phyloP scores from a whole-genome alignment of 2,113 vertebrate genomes.

The Embiotoca jacksoni region DNA sequence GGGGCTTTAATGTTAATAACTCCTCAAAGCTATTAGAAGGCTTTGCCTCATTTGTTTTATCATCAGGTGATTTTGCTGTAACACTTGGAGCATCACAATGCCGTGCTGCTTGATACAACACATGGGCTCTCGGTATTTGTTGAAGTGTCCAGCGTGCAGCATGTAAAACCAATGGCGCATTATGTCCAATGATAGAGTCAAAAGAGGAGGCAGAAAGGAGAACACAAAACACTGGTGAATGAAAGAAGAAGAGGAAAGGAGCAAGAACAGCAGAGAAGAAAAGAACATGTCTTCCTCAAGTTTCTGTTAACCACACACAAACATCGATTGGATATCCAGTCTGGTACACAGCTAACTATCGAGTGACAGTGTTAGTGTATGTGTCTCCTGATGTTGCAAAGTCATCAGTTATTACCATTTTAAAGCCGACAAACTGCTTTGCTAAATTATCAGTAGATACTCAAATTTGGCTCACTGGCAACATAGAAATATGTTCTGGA shows the following conservation, averaged over 20 bases:
- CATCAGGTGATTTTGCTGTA: constrained; percentile 42
- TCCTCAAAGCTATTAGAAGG: constrained; percentile 21
- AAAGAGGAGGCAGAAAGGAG: not conserved
- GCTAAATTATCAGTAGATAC: constrained; percentile 35
- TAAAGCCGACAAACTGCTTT: constrained; percentile 16
- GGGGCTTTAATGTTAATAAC: constrained; percentile 13
- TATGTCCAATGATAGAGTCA: not conserved
- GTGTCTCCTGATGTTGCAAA: constrained; percentile 1
- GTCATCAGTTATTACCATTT: constrained; percentile 5
- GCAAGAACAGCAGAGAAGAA: not conserved
- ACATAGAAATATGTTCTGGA: constrained; percentile 27
- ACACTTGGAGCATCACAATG: constrained; percentile 23
- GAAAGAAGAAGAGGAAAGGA: not conserved
- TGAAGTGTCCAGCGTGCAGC: not conserved
- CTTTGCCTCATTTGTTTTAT: constrained; percentile 37
- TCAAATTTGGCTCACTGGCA: constrained; percentile 33
- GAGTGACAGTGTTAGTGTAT: not conserved
- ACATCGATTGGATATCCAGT: no score
- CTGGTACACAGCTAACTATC: no score
- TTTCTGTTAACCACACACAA: no score
- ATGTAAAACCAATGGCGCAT: constrained; percentile 1
- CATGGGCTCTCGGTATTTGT: constrained; percentile 33
- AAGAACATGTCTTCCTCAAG: no score
- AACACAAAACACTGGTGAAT: not conserved
- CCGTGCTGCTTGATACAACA: constrained; percentile 24